phyloP scores from a whole-genome alignment of 2,888 invertebrate genomes.

The Digitonthophagus gazella region DNA sequence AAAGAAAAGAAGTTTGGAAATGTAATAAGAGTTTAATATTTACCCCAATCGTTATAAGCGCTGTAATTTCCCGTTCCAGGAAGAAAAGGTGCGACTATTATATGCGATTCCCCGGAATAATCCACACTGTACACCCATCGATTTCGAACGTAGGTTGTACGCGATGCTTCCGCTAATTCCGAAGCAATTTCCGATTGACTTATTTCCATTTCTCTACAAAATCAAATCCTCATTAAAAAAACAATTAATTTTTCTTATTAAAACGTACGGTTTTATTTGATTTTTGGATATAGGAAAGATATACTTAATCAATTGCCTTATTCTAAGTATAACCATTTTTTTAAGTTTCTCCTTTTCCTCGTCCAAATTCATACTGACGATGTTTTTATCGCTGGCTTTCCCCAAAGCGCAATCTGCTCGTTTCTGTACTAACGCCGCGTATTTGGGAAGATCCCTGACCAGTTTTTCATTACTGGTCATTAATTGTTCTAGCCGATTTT shows the following conservation, averaged over 20 bases:
- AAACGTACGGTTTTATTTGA: constrained; percentile 53
- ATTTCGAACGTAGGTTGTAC: constrained; percentile 76
- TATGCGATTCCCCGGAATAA: constrained; percentile 68
- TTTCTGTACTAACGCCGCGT: constrained; percentile 62
- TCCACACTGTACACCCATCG: constrained; percentile 72
- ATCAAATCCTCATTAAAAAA: constrained; percentile 11
- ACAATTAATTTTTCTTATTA: not conserved
- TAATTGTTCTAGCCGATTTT: constrained; percentile 44
- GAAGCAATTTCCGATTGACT: constrained; percentile 44
- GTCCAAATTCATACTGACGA: constrained; percentile 53
- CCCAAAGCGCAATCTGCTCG: constrained; percentile 58
- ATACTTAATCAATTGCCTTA: constrained; percentile 63
- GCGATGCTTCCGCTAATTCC: constrained; percentile 66
- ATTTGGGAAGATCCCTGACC: constrained; percentile 58
- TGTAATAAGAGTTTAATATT: constrained; percentile 32
- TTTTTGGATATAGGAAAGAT: constrained; percentile 67
- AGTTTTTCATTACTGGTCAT: constrained; percentile 48
- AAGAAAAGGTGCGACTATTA: constrained; percentile 79
- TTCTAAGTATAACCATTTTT: constrained; percentile 56
- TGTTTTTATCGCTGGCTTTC: constrained; percentile 55
- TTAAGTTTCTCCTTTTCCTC: constrained; percentile 59
- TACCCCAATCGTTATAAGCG: constrained; percentile 75
- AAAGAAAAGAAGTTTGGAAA: too few relatives aligned
- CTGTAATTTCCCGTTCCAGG: constrained; percentile 83
- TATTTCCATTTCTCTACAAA: constrained; percentile 40